Conservation (phyloP, 30 jellyfish, hydroid and myxozoan species). For the Cassiopea xamachana region DNA sequence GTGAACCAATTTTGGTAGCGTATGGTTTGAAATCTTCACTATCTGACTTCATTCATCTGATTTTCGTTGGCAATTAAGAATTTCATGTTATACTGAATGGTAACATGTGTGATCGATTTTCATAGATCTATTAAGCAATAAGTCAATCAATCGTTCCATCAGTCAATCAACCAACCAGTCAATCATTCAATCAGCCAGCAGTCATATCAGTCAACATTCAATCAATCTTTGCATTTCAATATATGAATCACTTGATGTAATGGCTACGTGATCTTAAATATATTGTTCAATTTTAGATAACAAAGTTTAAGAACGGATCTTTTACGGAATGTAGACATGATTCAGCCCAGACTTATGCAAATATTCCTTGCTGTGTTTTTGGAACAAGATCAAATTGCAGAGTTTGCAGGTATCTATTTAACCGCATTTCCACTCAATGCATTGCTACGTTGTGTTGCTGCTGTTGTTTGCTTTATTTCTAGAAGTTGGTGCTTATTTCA, state of each 20-base stretch:
- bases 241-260: neutral
- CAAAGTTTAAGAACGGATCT: constrained; percentile 56
- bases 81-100: too few relatives aligned
- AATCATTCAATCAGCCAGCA: too few relatives aligned
- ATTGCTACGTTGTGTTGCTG: neutral
- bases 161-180: too few relatives aligned
- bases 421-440: neutral
- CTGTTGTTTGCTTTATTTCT: too few relatives aligned
- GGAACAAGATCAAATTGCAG: constrained; percentile 83
- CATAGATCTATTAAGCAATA: too few relatives aligned
- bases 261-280: neutral
- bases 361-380: constrained; percentile 83
- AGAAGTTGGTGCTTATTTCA: too few relatives aligned
- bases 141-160: too few relatives aligned
- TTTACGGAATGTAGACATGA: constrained; percentile 89
- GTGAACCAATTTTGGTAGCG: constrained; percentile 92
- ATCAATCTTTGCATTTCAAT: too few relatives aligned
- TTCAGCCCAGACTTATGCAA: constrained; percentile 52
- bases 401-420: constrained; percentile 77
- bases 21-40: neutral
- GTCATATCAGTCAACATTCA: too few relatives aligned
- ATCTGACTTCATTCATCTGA: neutral
- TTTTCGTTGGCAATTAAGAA: too few relatives aligned
- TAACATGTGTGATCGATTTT: too few relatives aligned
- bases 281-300: constrained; percentile 50